phyloP scores from a whole-genome alignment of 2,888 invertebrate genomes.

The Dorcus hopei region DNA sequence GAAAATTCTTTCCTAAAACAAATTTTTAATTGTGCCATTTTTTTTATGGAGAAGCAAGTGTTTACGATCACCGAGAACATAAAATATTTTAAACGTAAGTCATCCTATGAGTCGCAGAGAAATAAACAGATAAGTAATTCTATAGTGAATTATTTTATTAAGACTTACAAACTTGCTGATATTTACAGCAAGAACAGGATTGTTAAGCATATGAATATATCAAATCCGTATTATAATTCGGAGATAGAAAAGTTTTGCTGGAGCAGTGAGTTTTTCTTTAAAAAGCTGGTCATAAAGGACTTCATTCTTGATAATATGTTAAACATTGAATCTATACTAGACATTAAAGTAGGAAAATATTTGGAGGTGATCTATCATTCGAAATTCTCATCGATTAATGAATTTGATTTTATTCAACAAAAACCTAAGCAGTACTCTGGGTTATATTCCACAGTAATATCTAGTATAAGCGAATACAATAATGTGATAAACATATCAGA shows the following conservation, averaged over 20 bases:
- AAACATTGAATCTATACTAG: slow-evolving; percentile 1
- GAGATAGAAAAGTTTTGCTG: not conserved
- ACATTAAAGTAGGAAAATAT: slow-evolving; percentile 18
- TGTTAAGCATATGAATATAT: slow-evolving; percentile 9
- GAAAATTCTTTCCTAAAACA: slow-evolving; percentile 63
- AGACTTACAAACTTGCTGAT: slow-evolving; percentile 56
- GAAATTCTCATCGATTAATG: slow-evolving; percentile 12
- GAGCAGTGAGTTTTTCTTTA: slow-evolving; percentile 4
- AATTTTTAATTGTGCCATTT: slow-evolving; percentile 60
- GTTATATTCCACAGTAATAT: slow-evolving; percentile 4
- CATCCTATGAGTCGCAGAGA: slow-evolving; percentile 25
- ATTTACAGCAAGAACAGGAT: slow-evolving; percentile 51
- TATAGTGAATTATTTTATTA: slow-evolving; percentile 59
- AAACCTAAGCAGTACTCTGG: not conserved
- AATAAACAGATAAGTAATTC: slow-evolving; percentile 35
- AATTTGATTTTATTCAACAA: slow-evolving; percentile 8
- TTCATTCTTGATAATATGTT: slow-evolving; percentile 1
- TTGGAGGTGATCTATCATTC: slow-evolving; percentile 15
- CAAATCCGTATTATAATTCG: not conserved
- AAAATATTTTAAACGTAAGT: slow-evolving; percentile 53
- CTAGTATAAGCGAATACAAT: not conserved
- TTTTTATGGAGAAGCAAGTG: slow-evolving; percentile 67
- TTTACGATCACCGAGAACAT: slow-evolving; percentile 67
- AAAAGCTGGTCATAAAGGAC: not conserved
- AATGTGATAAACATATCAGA: slow-evolving; percentile 30